A percentile compares a stretch with the other conserved stretches of the same genome.
These are phyloP conservation scores for Pseudoips prasinana DNA, from an alignment of 2,888 invertebrate genomes.

Conservation along the genomic window DNA sequence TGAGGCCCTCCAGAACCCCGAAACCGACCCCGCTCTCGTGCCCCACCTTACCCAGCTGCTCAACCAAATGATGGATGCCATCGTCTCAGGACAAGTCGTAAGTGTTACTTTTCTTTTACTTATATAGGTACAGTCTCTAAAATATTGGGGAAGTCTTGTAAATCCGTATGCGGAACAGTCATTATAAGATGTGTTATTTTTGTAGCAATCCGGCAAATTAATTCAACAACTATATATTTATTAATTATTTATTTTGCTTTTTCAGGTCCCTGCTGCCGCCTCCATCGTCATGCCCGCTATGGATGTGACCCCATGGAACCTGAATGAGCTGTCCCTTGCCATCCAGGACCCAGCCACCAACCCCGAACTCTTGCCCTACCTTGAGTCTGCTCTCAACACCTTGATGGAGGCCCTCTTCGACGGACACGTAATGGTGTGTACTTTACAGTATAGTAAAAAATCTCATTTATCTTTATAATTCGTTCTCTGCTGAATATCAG, in stretches of 20 bases:
- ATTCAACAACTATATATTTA: too few species aligned
- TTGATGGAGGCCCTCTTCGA: constrained; percentile 24
- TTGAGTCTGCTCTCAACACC: constrained; percentile 33
- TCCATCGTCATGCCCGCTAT: constrained; percentile 37
- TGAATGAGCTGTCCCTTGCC: constrained; percentile 25
- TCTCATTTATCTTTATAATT: too few species aligned
- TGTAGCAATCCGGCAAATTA: too few species aligned
- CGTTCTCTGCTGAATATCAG: too few species aligned
- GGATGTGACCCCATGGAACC: constrained; percentile 37
- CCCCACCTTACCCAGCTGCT: constrained; percentile 49
- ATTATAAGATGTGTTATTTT: too few species aligned
- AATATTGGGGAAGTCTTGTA: too few species aligned
- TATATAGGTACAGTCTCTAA: too few species aligned
- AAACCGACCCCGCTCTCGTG: constrained; percentile 40
- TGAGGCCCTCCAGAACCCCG: constrained; percentile 45
- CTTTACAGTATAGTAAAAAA: too few species aligned
- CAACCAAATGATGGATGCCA: constrained; percentile 44
- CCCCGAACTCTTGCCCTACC: constrained; percentile 29
- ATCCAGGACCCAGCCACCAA: constrained; percentile 24
- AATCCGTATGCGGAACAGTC: too few species aligned
- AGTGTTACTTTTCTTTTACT: too few species aligned
- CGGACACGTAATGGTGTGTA: constrained; percentile 28
- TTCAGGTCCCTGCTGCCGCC: constrained; percentile 34
- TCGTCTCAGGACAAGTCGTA: constrained; percentile 45
- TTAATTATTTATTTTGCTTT: too few species aligned